Evolutionary conservation across 37 sponge, comb jelly and placozoan genomes (phyloP), one percentile per base, ranked within the genome.

Genomic region (Amphimedon queenslandica): DNA sequence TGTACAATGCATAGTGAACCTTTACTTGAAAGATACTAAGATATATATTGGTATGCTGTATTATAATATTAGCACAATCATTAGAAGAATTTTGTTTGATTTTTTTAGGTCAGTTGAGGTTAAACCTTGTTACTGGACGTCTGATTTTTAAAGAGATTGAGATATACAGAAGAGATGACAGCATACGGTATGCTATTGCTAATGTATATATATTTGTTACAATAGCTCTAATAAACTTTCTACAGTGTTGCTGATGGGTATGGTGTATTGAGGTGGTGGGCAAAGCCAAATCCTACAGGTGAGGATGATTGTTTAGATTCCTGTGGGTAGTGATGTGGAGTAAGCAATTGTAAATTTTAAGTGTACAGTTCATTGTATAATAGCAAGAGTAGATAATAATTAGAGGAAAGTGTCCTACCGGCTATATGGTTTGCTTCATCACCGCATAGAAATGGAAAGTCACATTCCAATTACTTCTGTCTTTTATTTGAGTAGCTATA

Each of bases 161-260:
- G 61, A 78, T 78, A 28, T 74, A 78, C 40, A 60, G 69, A 36
- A 57, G 78, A 73, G 85, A 85, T 41, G 73, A 74, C 40, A 70
- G 72, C 18, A 23, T 85, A 39, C 71, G 85, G 85, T 85, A 29
- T 66, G 61, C 18, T 29, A 21, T 13, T 60, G 61, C 21, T 13
- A n/a, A 47, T 47, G 53, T 47, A 47, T 47, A 13, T 47, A 47
- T 47, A 13, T 47, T 8, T 60, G 61, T 60, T 11, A n/a, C 5
- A n/a, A 11, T 60, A 5, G 8, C 5, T 60, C 27, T 25, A 60
- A n/a, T n/a, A 6, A n/a, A 6, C 27, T 11, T 60, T 11, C 35
- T 42, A 0, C 37, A 89, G 89, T 21, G 67, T 78, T 28, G 25
- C 27, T n/a, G 84, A 83, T 83, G 89, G 89, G 29, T 83, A 76